Evolutionary conservation across 2,113 vertebrate species (phyloP), one percentile per base, ranked within the genome.

Genomic region (Ranitomeya variabilis): DNA sequence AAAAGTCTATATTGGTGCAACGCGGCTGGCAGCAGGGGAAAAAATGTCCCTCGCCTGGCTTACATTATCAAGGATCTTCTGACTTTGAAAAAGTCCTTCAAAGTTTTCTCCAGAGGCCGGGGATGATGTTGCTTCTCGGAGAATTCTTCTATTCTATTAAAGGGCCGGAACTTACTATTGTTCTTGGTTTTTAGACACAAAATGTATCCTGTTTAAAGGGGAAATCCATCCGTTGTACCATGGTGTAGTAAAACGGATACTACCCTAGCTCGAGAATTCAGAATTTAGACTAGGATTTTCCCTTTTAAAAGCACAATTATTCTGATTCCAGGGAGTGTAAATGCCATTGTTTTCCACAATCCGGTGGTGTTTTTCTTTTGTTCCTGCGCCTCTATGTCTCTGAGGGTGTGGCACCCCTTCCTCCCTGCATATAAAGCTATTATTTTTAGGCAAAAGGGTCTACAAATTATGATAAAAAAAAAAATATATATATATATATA

Each of bases 81-180:
- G 86, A 83, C 86, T 88, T 88, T 82, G 79, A 60, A 73, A 51
- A 76, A 83, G 86, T 62, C 86, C 86, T 88, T 83, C 52, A 88
- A 85, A 54, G 60, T 82, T 55, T 59, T 80, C 14, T n/a, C 59
- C 4, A 81, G 31, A 59, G 23, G 1, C 14, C 21, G 57, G 26
- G 10, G 77, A n/a, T 54, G 51, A 79, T 79, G 52, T 6, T n/a
- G 51, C 52, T 79, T 55, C 23, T 15, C 8, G 77, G 77, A 57
- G 6, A 57, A 79, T 55, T 55, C 55, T 55, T 21, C 19, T 23
- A 0, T 10, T 78, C 11, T 79, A 11, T 54, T 55, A 57, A 79
- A 79, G 51, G 52, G 77, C 73, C 45, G 8, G 12, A 31, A 71
- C 67, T 10, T 1, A 1, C 31, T 69, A 14, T n/a, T 66, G 10